phyloP scores from a whole-genome alignment of 2,888 invertebrate species.

The Microctonus hyperodae region DNA sequence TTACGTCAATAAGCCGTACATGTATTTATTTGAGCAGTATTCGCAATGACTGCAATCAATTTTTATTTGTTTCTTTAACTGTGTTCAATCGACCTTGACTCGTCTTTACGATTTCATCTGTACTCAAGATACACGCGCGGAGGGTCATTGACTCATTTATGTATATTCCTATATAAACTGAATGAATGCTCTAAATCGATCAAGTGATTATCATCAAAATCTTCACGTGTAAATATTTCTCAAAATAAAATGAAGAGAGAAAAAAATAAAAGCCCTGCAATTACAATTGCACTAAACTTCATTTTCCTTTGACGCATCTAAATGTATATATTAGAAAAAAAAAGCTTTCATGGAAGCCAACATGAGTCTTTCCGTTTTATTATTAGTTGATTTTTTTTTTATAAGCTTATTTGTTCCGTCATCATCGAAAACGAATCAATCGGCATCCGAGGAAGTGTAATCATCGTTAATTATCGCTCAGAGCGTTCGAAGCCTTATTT shows the following conservation, averaged over 20 bases:
- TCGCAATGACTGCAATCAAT: background rate
- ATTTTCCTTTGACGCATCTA: background rate
- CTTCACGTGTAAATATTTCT: slow-evolving; percentile 9
- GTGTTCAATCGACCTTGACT: slow-evolving; percentile 8
- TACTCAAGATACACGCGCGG: background rate
- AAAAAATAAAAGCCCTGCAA: background rate
- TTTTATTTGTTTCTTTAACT: background rate
- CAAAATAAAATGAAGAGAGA: background rate
- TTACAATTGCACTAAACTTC: background rate
- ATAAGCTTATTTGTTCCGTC: background rate
- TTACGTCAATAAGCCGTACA: too few species aligned
- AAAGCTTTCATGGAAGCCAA: slow-evolving; percentile 14
- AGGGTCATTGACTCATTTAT: background rate
- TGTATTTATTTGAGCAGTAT: too few species aligned
- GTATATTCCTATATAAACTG: background rate
- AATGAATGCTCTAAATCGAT: slow-evolving; percentile 3
- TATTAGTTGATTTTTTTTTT: background rate
- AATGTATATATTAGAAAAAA: background rate
- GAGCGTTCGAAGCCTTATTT: background rate
- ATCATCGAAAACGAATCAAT: background rate
- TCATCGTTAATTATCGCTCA: background rate
- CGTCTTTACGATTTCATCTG: background rate
- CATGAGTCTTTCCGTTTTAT: background rate
- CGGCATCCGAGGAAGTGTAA: background rate
- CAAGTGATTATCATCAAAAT: slow-evolving; percentile 14